Conservation (phyloP, 2,113 vertebrate species). For the Dromiciops gliroides region DNA sequence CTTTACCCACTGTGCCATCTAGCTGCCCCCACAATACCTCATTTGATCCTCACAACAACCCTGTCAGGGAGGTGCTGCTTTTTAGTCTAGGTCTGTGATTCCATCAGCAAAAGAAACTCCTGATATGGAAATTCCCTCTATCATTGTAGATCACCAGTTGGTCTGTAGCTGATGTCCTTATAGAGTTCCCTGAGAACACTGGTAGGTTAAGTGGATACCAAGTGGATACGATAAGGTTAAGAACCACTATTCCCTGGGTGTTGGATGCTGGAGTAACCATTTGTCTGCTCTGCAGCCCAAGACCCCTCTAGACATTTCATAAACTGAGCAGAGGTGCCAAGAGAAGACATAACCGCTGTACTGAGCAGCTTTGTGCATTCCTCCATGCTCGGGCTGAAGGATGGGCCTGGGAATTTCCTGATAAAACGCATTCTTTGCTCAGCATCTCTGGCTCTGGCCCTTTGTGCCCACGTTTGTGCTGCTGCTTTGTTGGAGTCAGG, state of each 20-base stretch:
- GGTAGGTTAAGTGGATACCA: not conserved
- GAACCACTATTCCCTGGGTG: no score
- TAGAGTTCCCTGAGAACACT: not conserved
- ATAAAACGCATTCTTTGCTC: no score
- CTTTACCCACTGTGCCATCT: no score
- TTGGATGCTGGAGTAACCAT: accelerated
- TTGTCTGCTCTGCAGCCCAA: accelerated
- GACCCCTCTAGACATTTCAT: not conserved
- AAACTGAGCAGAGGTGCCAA: no score
- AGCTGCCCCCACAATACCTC: no score
- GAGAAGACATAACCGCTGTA: not conserved
- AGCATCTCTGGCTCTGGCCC: not conserved
- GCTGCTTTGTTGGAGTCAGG: not conserved
- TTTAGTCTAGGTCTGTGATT: not conserved
- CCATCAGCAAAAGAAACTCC: not conserved
- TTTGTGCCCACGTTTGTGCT: not conserved
- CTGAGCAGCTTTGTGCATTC: not conserved
- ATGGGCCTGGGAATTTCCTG: not conserved
- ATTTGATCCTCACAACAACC: not conserved
- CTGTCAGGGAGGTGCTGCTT: not conserved
- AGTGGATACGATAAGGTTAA: not conserved
- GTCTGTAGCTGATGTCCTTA: not conserved
- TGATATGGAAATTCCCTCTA: not conserved
- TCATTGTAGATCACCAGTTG: not conserved
- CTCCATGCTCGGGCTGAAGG: not conserved